Conservation (phyloP, 2,113 vertebrate species). For the Leucosticte australis region DNA sequence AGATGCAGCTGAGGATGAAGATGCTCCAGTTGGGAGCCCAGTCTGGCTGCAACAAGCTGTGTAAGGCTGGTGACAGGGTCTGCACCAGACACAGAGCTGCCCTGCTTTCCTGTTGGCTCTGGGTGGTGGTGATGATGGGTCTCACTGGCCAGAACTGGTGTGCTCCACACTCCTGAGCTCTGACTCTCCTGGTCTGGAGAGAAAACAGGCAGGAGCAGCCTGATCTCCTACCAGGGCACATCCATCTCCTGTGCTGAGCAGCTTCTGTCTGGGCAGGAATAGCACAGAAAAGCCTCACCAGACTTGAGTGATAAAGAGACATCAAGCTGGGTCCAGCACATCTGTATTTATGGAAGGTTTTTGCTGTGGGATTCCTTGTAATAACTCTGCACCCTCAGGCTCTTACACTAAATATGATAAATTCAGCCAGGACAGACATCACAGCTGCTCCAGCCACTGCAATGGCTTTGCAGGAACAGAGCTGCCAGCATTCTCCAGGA, state of each 20-base stretch:
- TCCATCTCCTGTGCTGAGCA: not conserved
- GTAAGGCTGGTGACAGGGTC: not conserved
- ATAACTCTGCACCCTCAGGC: not conserved
- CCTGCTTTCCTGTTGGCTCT: not conserved
- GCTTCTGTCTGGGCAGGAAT: not conserved
- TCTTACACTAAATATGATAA: not conserved
- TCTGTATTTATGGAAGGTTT: not conserved
- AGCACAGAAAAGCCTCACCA: not conserved
- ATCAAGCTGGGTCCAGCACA: not conserved
- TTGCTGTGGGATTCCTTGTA: not conserved
- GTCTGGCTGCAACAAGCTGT: not conserved
- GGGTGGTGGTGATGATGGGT: not conserved
- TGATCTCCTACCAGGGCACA: not conserved
- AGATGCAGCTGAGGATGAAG: not conserved
- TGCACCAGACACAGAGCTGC: not conserved
- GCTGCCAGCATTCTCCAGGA: not conserved
- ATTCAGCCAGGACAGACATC: not conserved
- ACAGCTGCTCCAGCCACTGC: not conserved
- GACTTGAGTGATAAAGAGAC: not conserved
- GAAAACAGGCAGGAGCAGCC: not conserved
- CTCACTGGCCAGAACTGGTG: not conserved
- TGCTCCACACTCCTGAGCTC: not conserved
- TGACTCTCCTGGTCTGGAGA: rapidly evolving
- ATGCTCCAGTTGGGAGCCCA: not conserved
- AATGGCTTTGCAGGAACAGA: not conserved